phyloP scores from a whole-genome alignment of 2,888 invertebrate species.

The Ypsolopha scabrella region DNA sequence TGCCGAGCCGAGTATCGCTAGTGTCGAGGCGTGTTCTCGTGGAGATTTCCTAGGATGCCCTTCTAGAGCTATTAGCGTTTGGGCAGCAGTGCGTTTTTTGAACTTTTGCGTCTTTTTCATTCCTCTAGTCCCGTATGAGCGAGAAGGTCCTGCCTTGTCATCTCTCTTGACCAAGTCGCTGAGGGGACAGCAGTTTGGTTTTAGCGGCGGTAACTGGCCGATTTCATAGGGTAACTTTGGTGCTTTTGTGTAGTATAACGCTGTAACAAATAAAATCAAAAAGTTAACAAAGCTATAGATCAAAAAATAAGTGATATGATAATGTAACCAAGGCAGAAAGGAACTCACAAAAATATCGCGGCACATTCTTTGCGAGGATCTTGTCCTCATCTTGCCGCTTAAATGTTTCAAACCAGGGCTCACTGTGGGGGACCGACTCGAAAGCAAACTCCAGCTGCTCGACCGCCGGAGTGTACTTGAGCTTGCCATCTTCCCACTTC shows the following conservation, averaged over 20 bases:
- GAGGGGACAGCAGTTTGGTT: conserved; percentile 65
- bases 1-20: conserved; percentile 79
- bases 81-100: conserved; percentile 25
- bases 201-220: conserved; percentile 72
- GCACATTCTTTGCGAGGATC: conserved; percentile 72
- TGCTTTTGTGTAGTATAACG: conserved; percentile 69
- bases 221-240: conserved; percentile 83
- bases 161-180: conserved; percentile 57
- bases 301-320: too few relatives aligned
- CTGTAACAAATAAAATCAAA: conserved; percentile 26
- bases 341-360: conserved; percentile 67
- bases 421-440: conserved; percentile 78
- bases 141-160: conserved; percentile 45
- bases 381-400: conserved; percentile 80
- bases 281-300: too few relatives aligned
- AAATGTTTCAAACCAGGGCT: conserved; percentile 85
- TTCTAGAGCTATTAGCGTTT: conserved; percentile 42
- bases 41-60: conserved; percentile 85
- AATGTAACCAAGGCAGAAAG: not conserved
- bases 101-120: conserved; percentile 47
- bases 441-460: conserved; percentile 79
- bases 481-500: conserved; percentile 57
- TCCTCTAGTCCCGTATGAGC: conserved; percentile 51
- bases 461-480: conserved; percentile 63
- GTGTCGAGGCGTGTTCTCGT: conserved; percentile 87